These are phyloP conservation scores for Exephanes ischioxanthus DNA, from an alignment of 2,888 invertebrate species.

Conservation along the genomic window DNA sequence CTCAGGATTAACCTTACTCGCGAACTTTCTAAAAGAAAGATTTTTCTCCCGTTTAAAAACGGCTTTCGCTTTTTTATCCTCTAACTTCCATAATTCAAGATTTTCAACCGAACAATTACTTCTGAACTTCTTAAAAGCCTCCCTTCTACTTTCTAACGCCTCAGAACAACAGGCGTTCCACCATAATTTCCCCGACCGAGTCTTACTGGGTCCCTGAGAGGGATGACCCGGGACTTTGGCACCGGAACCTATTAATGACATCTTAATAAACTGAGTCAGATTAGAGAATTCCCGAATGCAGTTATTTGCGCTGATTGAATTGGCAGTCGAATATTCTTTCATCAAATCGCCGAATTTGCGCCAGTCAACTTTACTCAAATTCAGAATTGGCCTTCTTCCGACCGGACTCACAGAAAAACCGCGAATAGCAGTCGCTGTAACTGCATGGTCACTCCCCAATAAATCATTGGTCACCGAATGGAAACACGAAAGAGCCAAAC, in stretches of 20 bases:
- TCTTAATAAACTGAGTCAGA: background rate
- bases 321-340: background rate
- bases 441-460: no score
- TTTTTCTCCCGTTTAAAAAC: background rate
- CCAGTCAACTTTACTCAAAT: background rate
- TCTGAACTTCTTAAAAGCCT: background rate
- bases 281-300: background rate
- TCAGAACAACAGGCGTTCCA: constrained; percentile 8
- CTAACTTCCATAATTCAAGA: background rate
- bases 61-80: background rate
- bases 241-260: background rate
- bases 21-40: no score
- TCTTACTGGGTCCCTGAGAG: background rate
- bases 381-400: no score
- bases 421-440: no score
- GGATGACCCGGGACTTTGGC: background rate
- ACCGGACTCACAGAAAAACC: no score
- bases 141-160: background rate
- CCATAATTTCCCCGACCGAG: background rate
- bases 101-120: background rate
- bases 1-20: no score
- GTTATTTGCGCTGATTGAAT: background rate
- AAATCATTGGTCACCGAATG: no score
- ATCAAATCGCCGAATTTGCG: background rate
- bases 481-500: background rate